Conservation (phyloP, 2,888 invertebrate genomes). For the Troides aeacus region DNA sequence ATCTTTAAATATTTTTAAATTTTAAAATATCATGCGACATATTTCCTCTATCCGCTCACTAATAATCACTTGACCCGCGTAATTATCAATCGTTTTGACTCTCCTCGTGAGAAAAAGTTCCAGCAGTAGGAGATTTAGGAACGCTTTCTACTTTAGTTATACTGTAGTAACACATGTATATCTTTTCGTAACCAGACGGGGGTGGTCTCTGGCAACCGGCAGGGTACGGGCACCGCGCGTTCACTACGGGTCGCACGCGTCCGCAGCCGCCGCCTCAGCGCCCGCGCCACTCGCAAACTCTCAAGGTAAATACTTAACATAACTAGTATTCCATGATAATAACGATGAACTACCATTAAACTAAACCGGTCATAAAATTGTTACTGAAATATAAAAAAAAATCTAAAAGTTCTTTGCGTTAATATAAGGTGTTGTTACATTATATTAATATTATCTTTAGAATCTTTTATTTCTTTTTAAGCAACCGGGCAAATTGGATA, state of each 20-base stretch:
- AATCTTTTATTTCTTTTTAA: slow-evolving; percentile 42
- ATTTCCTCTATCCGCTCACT: too few species aligned
- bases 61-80: too few species aligned
- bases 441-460: not conserved
- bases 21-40: too few species aligned
- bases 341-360: too few species aligned
- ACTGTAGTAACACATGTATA: not conserved
- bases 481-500: slow-evolving; percentile 94
- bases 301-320: slow-evolving; percentile 55
- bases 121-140: not conserved
- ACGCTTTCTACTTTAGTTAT: not conserved
- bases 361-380: too few species aligned
- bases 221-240: slow-evolving; percentile 70
- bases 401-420: too few species aligned
- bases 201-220: slow-evolving; percentile 70
- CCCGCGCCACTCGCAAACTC: slow-evolving; percentile 68
- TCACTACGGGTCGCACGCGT: slow-evolving; percentile 69
- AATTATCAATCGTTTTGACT: too few species aligned
- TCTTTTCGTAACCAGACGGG: slow-evolving; percentile 48
- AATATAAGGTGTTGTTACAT: not conserved
- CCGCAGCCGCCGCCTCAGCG: slow-evolving; percentile 64
- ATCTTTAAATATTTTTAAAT: too few species aligned
- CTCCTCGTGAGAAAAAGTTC: too few species aligned
- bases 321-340: not conserved
- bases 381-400: too few species aligned